Percentiles rank a stretch among this genome's conserved stretches.
phyloP scores from a whole-genome alignment of 2,888 invertebrate species.

The Tinea trinotella region DNA sequence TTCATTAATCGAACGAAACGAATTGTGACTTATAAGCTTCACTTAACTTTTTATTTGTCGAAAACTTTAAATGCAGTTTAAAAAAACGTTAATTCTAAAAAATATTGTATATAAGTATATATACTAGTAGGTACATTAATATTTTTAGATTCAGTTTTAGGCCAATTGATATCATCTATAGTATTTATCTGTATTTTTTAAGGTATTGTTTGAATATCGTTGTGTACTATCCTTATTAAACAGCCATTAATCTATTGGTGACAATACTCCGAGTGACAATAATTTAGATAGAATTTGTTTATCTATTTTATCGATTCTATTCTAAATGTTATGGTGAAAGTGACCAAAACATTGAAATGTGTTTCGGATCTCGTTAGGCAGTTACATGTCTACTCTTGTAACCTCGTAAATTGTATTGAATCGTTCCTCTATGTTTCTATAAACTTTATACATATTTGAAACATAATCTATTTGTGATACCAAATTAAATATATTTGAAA shows the following conservation, averaged over 20 bases:
- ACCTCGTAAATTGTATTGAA: slow-evolving; percentile 49
- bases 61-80: not conserved
- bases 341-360: slow-evolving; percentile 37
- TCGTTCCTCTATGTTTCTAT: no score
- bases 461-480: slow-evolving; percentile 47
- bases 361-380: slow-evolving; percentile 40
- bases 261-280: not conserved
- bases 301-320: not conserved
- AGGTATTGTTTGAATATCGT: no score
- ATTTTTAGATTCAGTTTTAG: no score
- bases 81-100: not conserved
- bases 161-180: no score
- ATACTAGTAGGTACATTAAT: no score
- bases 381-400: slow-evolving; percentile 46
- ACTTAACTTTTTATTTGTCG: slow-evolving; percentile 14
- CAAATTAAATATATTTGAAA: no score
- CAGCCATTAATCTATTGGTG: no score
- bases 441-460: slow-evolving; percentile 44
- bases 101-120: slow-evolving; percentile 1
- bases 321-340: slow-evolving; percentile 39
- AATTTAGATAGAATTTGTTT: not conserved
- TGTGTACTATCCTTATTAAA: no score
- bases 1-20: slow-evolving; percentile 56
- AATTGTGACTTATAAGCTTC: slow-evolving; percentile 25
- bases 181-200: no score